A percentile compares a stretch with the other conserved stretches of the same genome.
phyloP scores from a whole-genome alignment of 2,113 vertebrate species.

The Varanus komodoensis region DNA sequence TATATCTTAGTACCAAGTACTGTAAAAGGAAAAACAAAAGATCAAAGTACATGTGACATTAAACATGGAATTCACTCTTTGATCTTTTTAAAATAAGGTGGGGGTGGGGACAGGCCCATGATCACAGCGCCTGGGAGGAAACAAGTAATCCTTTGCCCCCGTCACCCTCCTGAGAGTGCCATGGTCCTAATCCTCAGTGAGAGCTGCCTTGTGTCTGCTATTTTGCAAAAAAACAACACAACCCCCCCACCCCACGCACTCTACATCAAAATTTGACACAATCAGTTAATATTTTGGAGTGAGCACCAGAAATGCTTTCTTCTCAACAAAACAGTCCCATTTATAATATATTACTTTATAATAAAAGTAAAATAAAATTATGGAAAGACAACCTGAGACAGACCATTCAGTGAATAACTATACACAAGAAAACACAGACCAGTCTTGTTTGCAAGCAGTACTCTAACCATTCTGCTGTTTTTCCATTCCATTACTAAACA shows the following conservation, averaged over 20 bases:
- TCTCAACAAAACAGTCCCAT: conserved; percentile 9
- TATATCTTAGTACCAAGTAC: not conserved
- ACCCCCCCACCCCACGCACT: too few relatives aligned
- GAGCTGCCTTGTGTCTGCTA: not conserved
- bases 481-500: not conserved
- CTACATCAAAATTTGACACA: not conserved
- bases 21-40: not conserved
- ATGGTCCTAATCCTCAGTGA: not conserved
- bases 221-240: not conserved
- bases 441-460: conserved; percentile 52
- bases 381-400: conserved; percentile 58
- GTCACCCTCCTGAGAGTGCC: not conserved
- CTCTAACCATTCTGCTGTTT: conserved; percentile 42
- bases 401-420: conserved; percentile 66
- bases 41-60: not conserved
- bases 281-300: not conserved
- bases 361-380: conserved; percentile 38
- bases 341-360: conserved; percentile 42
- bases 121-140: too few relatives aligned
- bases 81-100: too few relatives aligned
- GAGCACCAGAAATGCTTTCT: conserved; percentile 34
- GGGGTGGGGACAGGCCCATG: too few relatives aligned
- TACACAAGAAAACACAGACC: conserved; percentile 54
- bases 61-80: not conserved
- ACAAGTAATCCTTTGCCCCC: too few relatives aligned